Percentiles rank a stretch among this genome's conserved stretches.
These are phyloP conservation scores for Trichoplusia ni DNA, from an alignment of 1,140 invertebrate genomes.

Conservation along the genomic window DNA sequence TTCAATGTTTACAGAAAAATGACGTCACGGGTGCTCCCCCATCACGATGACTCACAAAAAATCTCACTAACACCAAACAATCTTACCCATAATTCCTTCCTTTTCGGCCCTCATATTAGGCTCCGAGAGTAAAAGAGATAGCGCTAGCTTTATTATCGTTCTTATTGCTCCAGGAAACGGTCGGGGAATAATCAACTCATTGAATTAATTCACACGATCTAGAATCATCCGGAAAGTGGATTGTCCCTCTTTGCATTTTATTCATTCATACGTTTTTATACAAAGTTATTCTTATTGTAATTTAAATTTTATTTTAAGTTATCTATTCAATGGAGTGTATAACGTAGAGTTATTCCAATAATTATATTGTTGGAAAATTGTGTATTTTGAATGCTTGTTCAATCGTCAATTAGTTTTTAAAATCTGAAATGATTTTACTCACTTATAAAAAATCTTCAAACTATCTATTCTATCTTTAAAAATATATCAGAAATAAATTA, in stretches of 20 bases:
- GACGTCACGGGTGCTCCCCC: constrained; percentile 45
- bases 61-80: constrained; percentile 26
- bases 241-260: constrained; percentile 26
- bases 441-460: too few species aligned
- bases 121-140: constrained; percentile 4
- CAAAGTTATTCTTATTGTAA: constrained; percentile 10
- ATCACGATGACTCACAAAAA: constrained; percentile 35
- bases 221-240: constrained; percentile 31
- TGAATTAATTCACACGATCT: constrained; percentile 37
- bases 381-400: too few species aligned
- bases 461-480: too few species aligned
- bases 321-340: not conserved
- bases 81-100: not conserved
- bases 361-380: not conserved
- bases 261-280: constrained; percentile 26
- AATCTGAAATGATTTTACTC: too few species aligned
- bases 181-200: constrained; percentile 33
- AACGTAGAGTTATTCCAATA: not conserved
- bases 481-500: too few species aligned
- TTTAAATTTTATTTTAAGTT: constrained; percentile 4
- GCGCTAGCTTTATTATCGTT: constrained; percentile 1
- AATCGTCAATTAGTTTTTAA: too few species aligned
- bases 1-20: constrained; percentile 34
- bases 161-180: constrained; percentile 29
- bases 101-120: not conserved